Base-by-base conservation (phyloP, 30 jellyfish, hydroid and myxozoan species). In the Hydractinia echinata region DNA sequence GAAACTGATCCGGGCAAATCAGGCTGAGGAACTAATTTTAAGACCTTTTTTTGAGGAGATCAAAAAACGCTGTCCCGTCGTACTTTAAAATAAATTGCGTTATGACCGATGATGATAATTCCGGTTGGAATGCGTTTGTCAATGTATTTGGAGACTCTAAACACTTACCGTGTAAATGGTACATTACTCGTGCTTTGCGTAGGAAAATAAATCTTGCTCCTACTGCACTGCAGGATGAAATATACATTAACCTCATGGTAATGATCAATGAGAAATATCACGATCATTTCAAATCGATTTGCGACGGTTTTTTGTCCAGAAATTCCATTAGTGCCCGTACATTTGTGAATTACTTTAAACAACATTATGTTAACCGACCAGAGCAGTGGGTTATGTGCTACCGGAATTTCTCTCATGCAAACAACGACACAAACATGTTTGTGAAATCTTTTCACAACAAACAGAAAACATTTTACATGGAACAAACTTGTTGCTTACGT, bases 91-190 rank as follows among this genome's bases (percentile, higher is more conserved):
- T 78, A 10, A 78, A 78, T 78, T 62, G 20, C 62, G 60, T 78
- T 18, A 78, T 78, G 58, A 54, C 11, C 18, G 83, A 78, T 51
- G 62, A 78, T 81, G 81, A 78, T 61, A 78, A 78, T 20, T 48
- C 86, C 30, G 83, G 81, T 10, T 78, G 83, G 86, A 55, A 15
- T 20, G 86, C 86, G 61, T 76, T 78, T 61, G 13, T 10, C 15
- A 53, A 21, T 8, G 84, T 54, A 5, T 76, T 76, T 76, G 84
- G 77, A 18, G 76, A 21, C 21, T 51, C 4, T 16, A 53, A 55
- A 11, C 61, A 78, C 56, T 53, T 78, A 18, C 82, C 61, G 11
- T 78, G 83, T 56, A 78, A 78, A 51, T 78, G 86, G 86, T 62
- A 78, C 48, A 66, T 78, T 20, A 62, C 55, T 52, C 18, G 79